phyloP scores from a whole-genome alignment of 2,113 vertebrate species.

The Pogonocichla stellata region DNA sequence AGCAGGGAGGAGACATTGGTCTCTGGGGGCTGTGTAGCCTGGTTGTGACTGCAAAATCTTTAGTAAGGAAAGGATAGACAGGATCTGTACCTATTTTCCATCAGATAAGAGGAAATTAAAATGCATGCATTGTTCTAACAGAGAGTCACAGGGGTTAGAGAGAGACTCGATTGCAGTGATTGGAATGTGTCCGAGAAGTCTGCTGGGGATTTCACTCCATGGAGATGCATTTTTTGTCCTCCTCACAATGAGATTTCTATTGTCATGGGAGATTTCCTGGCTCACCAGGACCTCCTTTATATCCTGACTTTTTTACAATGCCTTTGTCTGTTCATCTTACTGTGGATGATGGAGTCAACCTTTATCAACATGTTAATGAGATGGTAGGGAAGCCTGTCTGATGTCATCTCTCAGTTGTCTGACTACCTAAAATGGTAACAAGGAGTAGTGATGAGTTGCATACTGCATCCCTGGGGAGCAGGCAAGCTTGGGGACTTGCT shows the following conservation, averaged over 20 bases:
- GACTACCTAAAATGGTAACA: slow-evolving; percentile 34
- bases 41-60: neutral
- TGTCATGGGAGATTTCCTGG: slow-evolving; percentile 1
- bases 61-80: neutral
- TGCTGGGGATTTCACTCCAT: neutral
- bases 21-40: neutral
- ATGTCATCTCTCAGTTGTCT: slow-evolving; percentile 10
- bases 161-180: neutral
- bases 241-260: neutral
- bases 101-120: slow-evolving; percentile 32
- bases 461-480: neutral
- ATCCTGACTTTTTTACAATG: neutral
- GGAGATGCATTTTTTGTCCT: neutral
- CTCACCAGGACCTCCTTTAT: slow-evolving; percentile 15
- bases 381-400: neutral
- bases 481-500: neutral
- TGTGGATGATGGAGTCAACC: neutral
- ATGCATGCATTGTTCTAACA: neutral
- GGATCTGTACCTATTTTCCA: neutral
- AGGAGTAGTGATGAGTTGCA: neutral
- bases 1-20: neutral
- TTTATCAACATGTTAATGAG: slow-evolving; percentile 40
- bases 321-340: slow-evolving; percentile 13
- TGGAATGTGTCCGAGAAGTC: neutral
- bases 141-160: neutral